Percentiles rank a stretch among this genome's conserved stretches.
These are phyloP conservation scores for Salvelinus alpinus DNA, from an alignment of 2,113 vertebrate species.

Conservation along the genomic window DNA sequence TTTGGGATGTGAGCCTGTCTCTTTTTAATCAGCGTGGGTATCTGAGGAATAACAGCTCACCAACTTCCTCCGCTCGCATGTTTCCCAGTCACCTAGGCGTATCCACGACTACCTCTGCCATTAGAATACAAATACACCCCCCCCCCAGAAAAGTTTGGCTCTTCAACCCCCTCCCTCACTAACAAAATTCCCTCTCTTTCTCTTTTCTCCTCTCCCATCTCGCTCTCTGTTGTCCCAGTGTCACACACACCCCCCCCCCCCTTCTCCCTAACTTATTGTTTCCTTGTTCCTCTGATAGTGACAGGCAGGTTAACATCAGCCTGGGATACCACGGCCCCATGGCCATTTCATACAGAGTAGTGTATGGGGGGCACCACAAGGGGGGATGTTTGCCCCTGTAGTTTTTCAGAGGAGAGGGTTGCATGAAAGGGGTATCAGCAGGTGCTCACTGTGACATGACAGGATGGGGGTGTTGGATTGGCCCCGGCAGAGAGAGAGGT, in stretches of 20 bases:
- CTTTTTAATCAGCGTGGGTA: constrained; percentile 71
- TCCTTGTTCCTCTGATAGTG: constrained; percentile 75
- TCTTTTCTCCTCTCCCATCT: constrained; percentile 8
- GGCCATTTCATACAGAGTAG: constrained; percentile 27
- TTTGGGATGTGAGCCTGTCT: too few relatives aligned
- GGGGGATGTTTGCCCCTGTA: constrained; percentile 35
- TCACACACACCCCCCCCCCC: constrained; percentile 45
- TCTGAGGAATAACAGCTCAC: constrained; percentile 67
- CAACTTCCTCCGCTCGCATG: constrained; percentile 81
- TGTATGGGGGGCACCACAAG: constrained; percentile 14
- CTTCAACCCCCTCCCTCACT: constrained; percentile 56
- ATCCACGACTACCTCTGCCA: constrained; percentile 86
- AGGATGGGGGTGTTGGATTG: constrained; percentile 56
- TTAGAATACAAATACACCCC: constrained; percentile 78
- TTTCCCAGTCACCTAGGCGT: constrained; percentile 85
- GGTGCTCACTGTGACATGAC: constrained; percentile 67
- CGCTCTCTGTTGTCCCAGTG: constrained; percentile 37
- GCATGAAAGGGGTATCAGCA: constrained; percentile 48
- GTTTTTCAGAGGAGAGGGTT: constrained; percentile 4
- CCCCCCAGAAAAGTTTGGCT: constrained; percentile 56
- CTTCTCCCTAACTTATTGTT: constrained; percentile 55
- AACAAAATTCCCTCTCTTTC: constrained; percentile 33
- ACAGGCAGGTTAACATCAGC: constrained; percentile 62
- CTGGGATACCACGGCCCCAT: too few relatives aligned
- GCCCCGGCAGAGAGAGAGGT: constrained; percentile 43